Conservation (phyloP, 2,888 invertebrate species). For the Nomada flava region DNA sequence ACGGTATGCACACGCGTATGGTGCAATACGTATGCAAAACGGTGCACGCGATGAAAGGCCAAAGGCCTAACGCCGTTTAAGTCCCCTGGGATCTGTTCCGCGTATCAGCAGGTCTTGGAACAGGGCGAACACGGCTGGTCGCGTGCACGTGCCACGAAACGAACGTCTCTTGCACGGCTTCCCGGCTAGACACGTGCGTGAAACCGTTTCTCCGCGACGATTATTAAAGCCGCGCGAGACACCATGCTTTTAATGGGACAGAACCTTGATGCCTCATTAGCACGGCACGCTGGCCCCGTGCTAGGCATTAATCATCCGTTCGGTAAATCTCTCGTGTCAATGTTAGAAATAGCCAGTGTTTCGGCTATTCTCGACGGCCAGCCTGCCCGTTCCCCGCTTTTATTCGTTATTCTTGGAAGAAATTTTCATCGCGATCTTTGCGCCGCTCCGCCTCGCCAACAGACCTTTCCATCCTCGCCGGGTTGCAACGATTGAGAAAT, state of each 20-base stretch:
- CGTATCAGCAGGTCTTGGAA: conserved; percentile 67
- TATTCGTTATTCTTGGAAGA: conserved; percentile 40
- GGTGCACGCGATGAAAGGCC: conserved; percentile 74
- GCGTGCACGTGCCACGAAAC: conserved; percentile 41
- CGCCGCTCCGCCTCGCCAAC: neutral
- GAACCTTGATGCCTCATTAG: conserved; percentile 59
- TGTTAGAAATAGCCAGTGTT: conserved; percentile 47
- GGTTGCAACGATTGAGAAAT: neutral
- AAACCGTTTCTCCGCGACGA: neutral
- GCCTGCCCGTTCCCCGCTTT: conserved; percentile 24
- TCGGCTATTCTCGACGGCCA: conserved; percentile 46
- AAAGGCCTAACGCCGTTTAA: conserved; percentile 72
- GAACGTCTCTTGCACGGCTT: conserved; percentile 44
- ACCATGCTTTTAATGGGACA: conserved; percentile 51
- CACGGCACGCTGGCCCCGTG: conserved; percentile 7
- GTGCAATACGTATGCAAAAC: conserved; percentile 25
- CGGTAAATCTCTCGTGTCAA: conserved; percentile 44
- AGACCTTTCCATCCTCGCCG: neutral
- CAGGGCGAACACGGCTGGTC: conserved; percentile 11
- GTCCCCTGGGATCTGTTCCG: conserved; percentile 60
- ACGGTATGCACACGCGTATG: neutral
- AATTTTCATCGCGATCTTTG: conserved; percentile 24
- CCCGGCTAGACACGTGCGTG: conserved; percentile 28
- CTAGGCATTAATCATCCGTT: conserved; percentile 42
- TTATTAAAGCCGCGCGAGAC: conserved; percentile 38